Percentiles rank a stretch among this genome's conserved stretches.
phyloP scores from a whole-genome alignment of 2,888 invertebrate genomes.

The Andrena fulva region DNA sequence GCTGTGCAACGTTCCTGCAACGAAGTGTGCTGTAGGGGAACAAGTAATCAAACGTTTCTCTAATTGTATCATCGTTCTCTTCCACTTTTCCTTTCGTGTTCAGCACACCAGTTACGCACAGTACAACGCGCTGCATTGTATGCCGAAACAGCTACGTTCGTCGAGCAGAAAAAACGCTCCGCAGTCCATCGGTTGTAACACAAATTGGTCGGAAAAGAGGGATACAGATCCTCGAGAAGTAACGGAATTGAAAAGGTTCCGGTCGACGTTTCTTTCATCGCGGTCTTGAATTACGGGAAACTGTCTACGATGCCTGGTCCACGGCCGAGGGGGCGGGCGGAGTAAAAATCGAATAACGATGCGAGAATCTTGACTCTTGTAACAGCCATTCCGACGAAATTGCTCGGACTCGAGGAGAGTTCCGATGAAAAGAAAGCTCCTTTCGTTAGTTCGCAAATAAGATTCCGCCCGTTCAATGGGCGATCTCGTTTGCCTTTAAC shows the following conservation, averaged over 20 bases:
- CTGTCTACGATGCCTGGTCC: conserved; percentile 28
- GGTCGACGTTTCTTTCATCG: conserved; percentile 61
- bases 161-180: conserved; percentile 8
- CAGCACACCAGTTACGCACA: background rate
- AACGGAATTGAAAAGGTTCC: conserved; percentile 61
- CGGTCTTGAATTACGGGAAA: conserved; percentile 45
- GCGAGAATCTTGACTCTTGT: conserved; percentile 66
- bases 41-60: background rate
- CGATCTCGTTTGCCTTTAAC: conserved; percentile 61
- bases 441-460: conserved; percentile 72
- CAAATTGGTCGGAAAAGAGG: conserved; percentile 35
- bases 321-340: conserved; percentile 13
- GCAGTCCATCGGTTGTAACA: conserved; percentile 26
- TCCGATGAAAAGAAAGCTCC: conserved; percentile 62
- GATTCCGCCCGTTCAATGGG: conserved; percentile 65
- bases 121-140: background rate
- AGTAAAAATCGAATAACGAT: conserved; percentile 69
- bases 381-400: conserved; percentile 65
- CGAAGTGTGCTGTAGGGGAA: too few species aligned
- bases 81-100: background rate
- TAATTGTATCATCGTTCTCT: background rate
- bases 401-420: conserved; percentile 62
- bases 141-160: conserved; percentile 2
- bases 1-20: too few species aligned
- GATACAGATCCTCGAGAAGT: conserved; percentile 39